phyloP scores from a whole-genome alignment of 2,797 vertebrate species.

The Diplodus sargus region DNA sequence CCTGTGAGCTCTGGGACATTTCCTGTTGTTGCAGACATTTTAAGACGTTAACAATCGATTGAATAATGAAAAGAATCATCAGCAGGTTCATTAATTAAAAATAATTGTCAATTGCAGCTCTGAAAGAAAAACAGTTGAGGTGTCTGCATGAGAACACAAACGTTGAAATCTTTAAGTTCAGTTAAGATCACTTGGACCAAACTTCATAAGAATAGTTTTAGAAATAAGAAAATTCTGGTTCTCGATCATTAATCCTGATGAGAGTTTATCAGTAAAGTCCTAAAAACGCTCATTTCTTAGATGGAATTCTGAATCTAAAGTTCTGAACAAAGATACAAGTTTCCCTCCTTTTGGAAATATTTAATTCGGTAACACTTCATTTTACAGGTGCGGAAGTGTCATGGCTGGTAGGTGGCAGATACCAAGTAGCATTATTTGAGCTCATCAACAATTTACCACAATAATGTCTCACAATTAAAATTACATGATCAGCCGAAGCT shows the following conservation, averaged over 20 bases:
- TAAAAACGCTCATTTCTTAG: background rate
- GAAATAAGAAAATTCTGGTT: background rate
- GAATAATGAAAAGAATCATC: background rate
- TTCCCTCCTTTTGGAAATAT: background rate
- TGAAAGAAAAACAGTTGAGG: too few relatives aligned
- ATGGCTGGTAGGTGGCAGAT: too few relatives aligned
- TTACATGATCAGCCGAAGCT: too few relatives aligned
- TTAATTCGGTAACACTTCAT: background rate
- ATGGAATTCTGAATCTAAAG: background rate
- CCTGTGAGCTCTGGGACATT: background rate
- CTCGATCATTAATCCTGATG: background rate
- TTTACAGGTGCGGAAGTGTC: too few relatives aligned
- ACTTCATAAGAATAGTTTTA: background rate
- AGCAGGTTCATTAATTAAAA: background rate
- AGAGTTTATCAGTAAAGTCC: background rate
- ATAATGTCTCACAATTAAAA: too few relatives aligned
- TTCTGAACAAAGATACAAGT: background rate
- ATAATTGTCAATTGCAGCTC: background rate
- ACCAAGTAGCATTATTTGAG: too few relatives aligned
- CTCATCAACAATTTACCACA: too few relatives aligned
- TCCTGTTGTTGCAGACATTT: background rate
- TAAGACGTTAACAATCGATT: too few relatives aligned
- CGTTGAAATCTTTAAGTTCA: background rate
- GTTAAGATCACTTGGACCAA: background rate
- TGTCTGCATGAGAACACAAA: background rate